Conservation (phyloP, 53 echinoderm and acorn worm genomes). For the Arbacia lixula region DNA sequence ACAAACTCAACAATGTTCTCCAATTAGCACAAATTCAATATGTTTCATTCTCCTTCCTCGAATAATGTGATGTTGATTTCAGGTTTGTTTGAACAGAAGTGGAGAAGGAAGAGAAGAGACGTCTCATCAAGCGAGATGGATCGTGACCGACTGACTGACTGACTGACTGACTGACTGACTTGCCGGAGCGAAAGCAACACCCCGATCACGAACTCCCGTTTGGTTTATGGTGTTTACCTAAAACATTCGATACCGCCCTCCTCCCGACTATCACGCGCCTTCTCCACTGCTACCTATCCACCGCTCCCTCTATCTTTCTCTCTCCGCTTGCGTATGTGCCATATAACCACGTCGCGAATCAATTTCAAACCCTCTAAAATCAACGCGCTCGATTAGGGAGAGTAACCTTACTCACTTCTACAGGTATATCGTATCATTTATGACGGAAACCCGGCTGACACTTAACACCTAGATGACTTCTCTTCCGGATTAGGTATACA, state of each 20-base stretch:
- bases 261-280: background rate
- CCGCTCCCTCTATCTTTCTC: background rate
- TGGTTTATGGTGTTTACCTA: constrained; percentile 36
- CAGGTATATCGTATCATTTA: constrained; percentile 10
- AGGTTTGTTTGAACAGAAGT: too few species aligned
- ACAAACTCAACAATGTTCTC: too few species aligned
- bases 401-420: background rate
- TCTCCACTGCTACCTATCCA: background rate
- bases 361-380: constrained; percentile 22
- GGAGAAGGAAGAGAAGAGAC: too few species aligned
- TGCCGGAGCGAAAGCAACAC: constrained; percentile 35
- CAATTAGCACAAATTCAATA: too few species aligned
- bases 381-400: background rate
- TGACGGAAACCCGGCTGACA: constrained; percentile 35
- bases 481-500: constrained; percentile 36
- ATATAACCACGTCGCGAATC: too few species aligned
- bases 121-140: too few species aligned
- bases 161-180: constrained; percentile 1
- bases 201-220: constrained; percentile 3
- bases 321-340: too few species aligned
- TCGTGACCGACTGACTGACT: constrained; percentile 12
- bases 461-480: constrained; percentile 31
- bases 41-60: too few species aligned
- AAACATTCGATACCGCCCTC: constrained; percentile 15
- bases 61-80: too few species aligned